A percentile compares a stretch with the other conserved stretches of the same genome.
Conservation (phyloP, 2,888 invertebrate species). For the Erebia epiphron region DNA sequence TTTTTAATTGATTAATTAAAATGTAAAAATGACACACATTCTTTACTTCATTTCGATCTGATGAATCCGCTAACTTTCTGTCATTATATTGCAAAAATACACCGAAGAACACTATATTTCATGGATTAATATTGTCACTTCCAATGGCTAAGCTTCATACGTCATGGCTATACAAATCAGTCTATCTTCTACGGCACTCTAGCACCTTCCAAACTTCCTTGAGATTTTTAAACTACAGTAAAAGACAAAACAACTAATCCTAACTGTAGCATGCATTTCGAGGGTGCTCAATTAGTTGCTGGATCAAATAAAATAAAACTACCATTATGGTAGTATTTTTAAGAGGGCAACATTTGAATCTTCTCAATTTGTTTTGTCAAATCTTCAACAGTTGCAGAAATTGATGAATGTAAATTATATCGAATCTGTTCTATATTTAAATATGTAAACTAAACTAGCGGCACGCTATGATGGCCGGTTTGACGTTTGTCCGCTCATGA, state of each 20-base stretch:
- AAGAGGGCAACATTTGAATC: conserved; percentile 9
- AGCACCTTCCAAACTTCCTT: conserved; percentile 53
- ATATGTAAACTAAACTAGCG: too few species aligned
- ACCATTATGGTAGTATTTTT: conserved; percentile 5
- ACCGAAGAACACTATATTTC: conserved; percentile 37
- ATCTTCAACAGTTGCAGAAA: too few species aligned
- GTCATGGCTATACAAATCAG: conserved; percentile 79
- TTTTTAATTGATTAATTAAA: neutral
- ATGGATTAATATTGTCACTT: conserved; percentile 52
- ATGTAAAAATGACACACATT: neutral
- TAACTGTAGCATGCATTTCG: conserved; percentile 24
- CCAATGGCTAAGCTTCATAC: conserved; percentile 56
- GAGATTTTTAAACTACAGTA: conserved; percentile 47
- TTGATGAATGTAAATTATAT: too few species aligned
- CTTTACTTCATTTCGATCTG: neutral
- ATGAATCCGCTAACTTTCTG: neutral
- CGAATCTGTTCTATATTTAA: too few species aligned
- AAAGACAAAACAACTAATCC: conserved; percentile 23
- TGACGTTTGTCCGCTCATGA: too few species aligned
- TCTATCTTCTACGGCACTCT: conserved; percentile 70
- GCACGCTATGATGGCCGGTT: too few species aligned
- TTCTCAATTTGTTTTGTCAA: too few species aligned
- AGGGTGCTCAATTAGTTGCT: conserved; percentile 7
- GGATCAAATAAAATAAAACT: conserved; percentile 10
- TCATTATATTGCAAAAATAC: conserved; percentile 7